phyloP scores from a whole-genome alignment of 2,888 invertebrate genomes.

The Antitype chi region DNA sequence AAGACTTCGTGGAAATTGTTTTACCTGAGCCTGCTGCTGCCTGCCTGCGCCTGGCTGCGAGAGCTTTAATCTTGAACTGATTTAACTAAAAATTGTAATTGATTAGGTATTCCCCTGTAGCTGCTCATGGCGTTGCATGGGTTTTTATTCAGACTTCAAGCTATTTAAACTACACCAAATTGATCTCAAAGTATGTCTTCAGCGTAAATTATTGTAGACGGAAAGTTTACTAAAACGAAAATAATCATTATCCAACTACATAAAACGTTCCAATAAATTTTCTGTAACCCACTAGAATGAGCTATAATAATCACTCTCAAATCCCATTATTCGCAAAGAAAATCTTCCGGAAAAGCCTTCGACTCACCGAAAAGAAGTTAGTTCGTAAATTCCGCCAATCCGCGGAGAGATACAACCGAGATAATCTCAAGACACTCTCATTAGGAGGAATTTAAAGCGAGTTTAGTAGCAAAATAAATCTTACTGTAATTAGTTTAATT shows the following conservation, averaged over 20 bases:
- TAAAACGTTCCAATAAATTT: slow-evolving; percentile 18
- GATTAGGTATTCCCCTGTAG: too few species aligned
- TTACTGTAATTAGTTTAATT: slow-evolving; percentile 63
- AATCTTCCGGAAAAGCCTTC: slow-evolving; percentile 32
- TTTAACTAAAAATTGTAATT: too few species aligned
- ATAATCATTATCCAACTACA: background rate
- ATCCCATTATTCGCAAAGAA: slow-evolving; percentile 32
- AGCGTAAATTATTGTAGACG: background rate
- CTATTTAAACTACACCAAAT: background rate
- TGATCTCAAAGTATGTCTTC: background rate
- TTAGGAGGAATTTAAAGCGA: slow-evolving; percentile 62
- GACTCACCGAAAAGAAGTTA: slow-evolving; percentile 31
- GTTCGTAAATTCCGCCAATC: slow-evolving; percentile 52
- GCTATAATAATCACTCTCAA: slow-evolving; percentile 34
- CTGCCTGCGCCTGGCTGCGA: too few species aligned
- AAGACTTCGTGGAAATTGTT: too few species aligned
- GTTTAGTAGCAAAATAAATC: slow-evolving; percentile 65
- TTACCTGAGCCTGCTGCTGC: too few species aligned
- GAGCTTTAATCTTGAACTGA: too few species aligned
- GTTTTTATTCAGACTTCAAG: too few species aligned
- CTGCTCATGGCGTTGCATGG: background rate
- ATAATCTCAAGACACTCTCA: slow-evolving; percentile 60
- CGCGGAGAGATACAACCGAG: slow-evolving; percentile 54
- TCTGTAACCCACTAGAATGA: slow-evolving; percentile 27
- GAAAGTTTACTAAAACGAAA: background rate